phyloP scores from a whole-genome alignment of 2,797 vertebrate species.

The Tenualosa thibaudeaui region DNA sequence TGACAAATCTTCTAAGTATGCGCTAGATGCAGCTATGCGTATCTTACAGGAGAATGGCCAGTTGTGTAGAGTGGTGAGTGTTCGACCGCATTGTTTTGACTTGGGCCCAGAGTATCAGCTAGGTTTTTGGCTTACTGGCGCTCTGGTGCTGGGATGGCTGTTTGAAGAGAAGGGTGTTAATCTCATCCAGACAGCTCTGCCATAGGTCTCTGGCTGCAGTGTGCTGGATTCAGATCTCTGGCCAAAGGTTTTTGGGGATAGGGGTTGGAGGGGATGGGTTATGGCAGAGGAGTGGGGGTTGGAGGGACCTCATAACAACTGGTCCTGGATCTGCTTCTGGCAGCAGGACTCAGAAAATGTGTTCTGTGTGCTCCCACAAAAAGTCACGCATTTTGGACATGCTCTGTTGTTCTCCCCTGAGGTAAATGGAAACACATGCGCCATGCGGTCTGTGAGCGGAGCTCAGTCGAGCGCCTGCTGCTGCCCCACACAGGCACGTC shows the following conservation, averaged over 20 bases:
- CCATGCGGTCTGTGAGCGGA: neutral
- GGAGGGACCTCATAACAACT: constrained; percentile 9
- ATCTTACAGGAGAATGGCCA: neutral
- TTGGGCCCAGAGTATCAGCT: neutral
- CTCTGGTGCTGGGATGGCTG: neutral
- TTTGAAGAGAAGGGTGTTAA: constrained; percentile 7
- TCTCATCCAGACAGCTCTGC: constrained; percentile 9
- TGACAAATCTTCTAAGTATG: neutral
- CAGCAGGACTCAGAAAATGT: neutral
- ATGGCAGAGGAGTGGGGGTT: neutral
- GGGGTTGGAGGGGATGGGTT: neutral
- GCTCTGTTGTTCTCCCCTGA: constrained; percentile 61
- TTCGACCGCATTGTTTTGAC: neutral
- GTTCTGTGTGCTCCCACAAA: neutral
- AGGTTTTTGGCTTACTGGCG: neutral
- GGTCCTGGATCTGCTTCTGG: neutral
- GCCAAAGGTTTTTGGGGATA: neutral
- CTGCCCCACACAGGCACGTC: too few relatives aligned
- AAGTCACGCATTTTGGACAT: constrained; percentile 24
- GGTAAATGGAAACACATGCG: constrained; percentile 80
- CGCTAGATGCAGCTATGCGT: neutral
- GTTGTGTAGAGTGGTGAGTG: neutral
- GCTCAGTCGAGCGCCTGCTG: neutral
- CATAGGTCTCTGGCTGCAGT: constrained; percentile 20
- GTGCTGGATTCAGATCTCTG: constrained; percentile 31